Percentiles rank a stretch among this genome's conserved stretches.
Conservation (phyloP, 2,113 vertebrate genomes). For the Pseudonaja textilis region DNA sequence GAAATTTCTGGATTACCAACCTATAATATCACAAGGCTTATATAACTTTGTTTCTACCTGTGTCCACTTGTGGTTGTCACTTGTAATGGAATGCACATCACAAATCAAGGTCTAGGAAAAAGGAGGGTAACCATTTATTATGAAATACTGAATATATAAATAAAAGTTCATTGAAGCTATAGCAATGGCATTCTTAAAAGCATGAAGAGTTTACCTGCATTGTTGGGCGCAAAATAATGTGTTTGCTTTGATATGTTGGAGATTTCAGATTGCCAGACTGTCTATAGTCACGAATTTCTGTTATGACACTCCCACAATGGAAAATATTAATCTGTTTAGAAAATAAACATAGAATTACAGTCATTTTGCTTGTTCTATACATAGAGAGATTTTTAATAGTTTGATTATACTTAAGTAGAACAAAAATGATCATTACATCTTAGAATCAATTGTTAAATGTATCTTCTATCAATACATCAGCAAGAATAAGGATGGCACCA, state of each 20-base stretch:
- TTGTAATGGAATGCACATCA: slow-evolving; percentile 97
- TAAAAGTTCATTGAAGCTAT: background rate
- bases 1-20: background rate
- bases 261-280: slow-evolving; percentile 92
- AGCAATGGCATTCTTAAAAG: background rate
- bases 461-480: background rate
- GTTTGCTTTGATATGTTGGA: slow-evolving; percentile 90
- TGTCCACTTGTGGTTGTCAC: slow-evolving; percentile 99
- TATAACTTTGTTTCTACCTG: slow-evolving; percentile 75
- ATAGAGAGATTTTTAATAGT: background rate
- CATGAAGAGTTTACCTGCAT: slow-evolving; percentile 84
- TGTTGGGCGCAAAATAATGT: slow-evolving; percentile 92
- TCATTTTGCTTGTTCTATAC: background rate
- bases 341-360: slow-evolving; percentile 26
- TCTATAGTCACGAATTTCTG: slow-evolving; percentile 94
- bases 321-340: slow-evolving; percentile 93
- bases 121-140: slow-evolving; percentile 20
- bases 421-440: background rate
- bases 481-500: background rate
- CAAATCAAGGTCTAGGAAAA: slow-evolving; percentile 89
- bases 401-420: background rate
- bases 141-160: slow-evolving; percentile 2
- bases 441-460: background rate
- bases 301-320: slow-evolving; percentile 96
- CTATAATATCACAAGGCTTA: background rate